Conservation (phyloP, 1,140 invertebrate genomes). For the Drosophila varians region DNA sequence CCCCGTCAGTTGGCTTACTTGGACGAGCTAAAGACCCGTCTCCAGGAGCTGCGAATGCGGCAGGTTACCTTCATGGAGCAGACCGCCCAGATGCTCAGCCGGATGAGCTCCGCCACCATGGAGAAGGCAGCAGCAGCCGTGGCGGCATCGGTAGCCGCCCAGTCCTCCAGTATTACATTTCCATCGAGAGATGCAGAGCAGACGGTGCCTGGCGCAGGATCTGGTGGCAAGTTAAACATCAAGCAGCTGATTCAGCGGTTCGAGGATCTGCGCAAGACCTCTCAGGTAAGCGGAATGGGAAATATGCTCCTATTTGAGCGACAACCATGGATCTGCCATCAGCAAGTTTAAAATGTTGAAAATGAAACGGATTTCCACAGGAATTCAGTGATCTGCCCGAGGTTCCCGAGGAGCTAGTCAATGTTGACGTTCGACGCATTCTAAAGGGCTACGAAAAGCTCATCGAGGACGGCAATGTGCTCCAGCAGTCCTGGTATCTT, state of each 20-base stretch:
- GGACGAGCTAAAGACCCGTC: slow-evolving; percentile 61
- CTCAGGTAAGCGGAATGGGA: slow-evolving; percentile 13
- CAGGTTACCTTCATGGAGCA: slow-evolving; percentile 61
- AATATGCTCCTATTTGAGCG: not conserved
- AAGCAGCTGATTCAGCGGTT: slow-evolving; percentile 57
- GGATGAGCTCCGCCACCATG: slow-evolving; percentile 33
- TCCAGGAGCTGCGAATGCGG: slow-evolving; percentile 44
- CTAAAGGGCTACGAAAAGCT: slow-evolving; percentile 56
- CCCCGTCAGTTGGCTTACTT: slow-evolving; percentile 59
- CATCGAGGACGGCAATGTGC: slow-evolving; percentile 47
- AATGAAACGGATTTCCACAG: not conserved
- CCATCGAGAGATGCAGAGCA: not conserved
- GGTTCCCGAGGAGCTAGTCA: slow-evolving; percentile 53
- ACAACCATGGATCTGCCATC: no score
- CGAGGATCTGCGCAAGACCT: slow-evolving; percentile 59
- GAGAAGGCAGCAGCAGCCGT: not conserved
- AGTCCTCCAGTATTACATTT: not conserved
- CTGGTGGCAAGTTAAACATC: slow-evolving; percentile 24
- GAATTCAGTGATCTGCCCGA: slow-evolving; percentile 45
- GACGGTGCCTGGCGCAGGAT: not conserved
- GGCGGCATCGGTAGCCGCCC: not conserved
- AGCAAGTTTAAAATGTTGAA: no score
- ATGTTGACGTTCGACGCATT: slow-evolving; percentile 59
- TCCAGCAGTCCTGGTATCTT: slow-evolving; percentile 57
- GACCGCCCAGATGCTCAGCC: slow-evolving; percentile 52